Evolutionary conservation across 2,888 invertebrate genomes (phyloP), one percentile per base, ranked within the genome.

Genomic region (Ochropleura plecta): DNA sequence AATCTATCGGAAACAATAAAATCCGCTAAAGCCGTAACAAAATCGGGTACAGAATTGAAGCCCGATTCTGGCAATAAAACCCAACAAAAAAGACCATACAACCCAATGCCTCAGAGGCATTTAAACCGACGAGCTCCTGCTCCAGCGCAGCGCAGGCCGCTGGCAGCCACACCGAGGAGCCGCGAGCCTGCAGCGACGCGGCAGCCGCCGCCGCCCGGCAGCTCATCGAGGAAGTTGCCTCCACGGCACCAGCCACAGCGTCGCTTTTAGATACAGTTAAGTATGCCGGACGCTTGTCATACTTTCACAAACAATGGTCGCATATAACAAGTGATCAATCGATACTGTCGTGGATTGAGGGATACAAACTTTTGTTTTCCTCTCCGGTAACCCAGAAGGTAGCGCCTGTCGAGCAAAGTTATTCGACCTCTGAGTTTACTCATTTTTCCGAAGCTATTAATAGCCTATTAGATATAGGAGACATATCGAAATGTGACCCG

Each of bases 41-140:
- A 60, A n/a, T 69, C 49, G 3, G 69, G 60, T 14, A 48, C 16
- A 49, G 42, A 69, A 48, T 20, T 69, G 59, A 69, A 69, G n/a
- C 49, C 69, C 12, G 59, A 59, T 48, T 59, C 16, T 8, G 20
- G 5, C 16, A 59, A n/a, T n/a, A n/a, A n/a, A n/a, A n/a, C n/a
- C n/a, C 48, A 7, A 3, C 44, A 20, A 20, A 46, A 67, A 65
- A 18, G 51, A 18, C 12, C 12, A 51, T 42, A 60, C 18, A 60
- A 40, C 18, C 42, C 18, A 60, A 42, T 42, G 18, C 18, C 40
- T 40, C 40, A 49, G 40, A 65, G 46, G 20, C 30, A 67, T 57
- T 67, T 67, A 67, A 67, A 67, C 67, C 67, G 55, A 16, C 44
- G 55, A 67, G 46, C 67, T 67, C 55, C 67, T 55, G 67, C 67